phyloP scores from a whole-genome alignment of 2,888 invertebrate species.

The Heteromyza rotundicornis region DNA sequence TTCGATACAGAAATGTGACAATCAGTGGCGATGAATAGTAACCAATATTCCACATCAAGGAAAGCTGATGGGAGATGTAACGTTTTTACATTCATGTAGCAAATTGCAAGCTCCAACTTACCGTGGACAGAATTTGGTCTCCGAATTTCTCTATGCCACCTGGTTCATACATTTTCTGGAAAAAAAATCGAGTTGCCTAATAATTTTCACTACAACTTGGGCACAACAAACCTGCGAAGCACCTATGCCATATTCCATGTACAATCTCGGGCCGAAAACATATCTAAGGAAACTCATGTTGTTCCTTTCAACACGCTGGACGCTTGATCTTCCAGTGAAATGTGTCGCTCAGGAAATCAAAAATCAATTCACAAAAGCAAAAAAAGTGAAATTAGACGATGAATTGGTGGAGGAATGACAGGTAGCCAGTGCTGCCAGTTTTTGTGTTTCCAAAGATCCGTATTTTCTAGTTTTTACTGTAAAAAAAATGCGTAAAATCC shows the following conservation, averaged over 20 bases:
- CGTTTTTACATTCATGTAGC: no score
- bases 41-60: slow-evolving; percentile 72
- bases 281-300: slow-evolving; percentile 64
- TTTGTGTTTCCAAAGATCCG: no score
- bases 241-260: slow-evolving; percentile 72
- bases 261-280: slow-evolving; percentile 74
- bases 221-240: slow-evolving; percentile 66
- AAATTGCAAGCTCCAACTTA: slow-evolving; percentile 33
- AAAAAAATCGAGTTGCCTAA: slow-evolving; percentile 26
- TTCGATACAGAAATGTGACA: slow-evolving; percentile 73
- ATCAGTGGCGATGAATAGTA: slow-evolving; percentile 78
- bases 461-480: no score
- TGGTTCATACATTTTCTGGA: slow-evolving; percentile 73
- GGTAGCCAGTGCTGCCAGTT: no score
- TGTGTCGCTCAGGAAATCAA: no score
- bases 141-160: slow-evolving; percentile 74
- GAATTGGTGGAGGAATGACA: no score
- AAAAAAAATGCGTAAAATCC: no score
- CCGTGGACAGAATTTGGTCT: slow-evolving; percentile 71
- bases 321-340: no score
- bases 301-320: no score
- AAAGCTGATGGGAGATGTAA: slow-evolving; percentile 62
- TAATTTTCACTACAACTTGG: neutral
- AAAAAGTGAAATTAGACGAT: no score
- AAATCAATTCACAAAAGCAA: no score